These are phyloP conservation scores for Volucella inflata DNA, from an alignment of 2,888 invertebrate species.

Conservation along the genomic window DNA sequence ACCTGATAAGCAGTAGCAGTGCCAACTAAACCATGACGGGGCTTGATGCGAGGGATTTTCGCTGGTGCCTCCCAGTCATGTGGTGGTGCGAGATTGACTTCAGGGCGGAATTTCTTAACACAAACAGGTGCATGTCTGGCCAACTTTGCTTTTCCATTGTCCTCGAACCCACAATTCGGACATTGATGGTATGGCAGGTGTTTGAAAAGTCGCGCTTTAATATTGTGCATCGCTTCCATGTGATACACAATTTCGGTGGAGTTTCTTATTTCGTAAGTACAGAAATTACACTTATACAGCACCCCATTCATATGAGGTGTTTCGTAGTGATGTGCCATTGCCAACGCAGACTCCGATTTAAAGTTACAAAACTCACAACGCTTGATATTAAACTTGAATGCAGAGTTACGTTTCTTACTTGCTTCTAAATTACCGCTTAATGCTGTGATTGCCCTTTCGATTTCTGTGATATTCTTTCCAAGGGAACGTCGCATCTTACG, in stretches of 20 bases:
- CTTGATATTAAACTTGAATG: conserved; percentile 89
- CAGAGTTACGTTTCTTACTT: conserved; percentile 93
- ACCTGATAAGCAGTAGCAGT: conserved; percentile 84
- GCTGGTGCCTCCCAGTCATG: conserved; percentile 97
- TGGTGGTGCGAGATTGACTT: conserved; percentile 93
- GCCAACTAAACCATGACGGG: conserved; percentile 83
- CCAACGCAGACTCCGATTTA: conserved; percentile 93
- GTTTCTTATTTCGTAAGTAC: conserved; percentile 91
- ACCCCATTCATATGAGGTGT: conserved; percentile 96
- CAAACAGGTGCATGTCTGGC: conserved; percentile 94
- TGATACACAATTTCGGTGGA: conserved; percentile 95
- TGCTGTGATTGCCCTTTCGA: conserved; percentile 90
- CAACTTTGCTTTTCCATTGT: conserved; percentile 95
- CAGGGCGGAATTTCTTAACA: conserved; percentile 94
- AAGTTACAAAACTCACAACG: conserved; percentile 95
- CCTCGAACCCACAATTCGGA: conserved; percentile 96
- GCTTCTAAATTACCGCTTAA: conserved; percentile 93
- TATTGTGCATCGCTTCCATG: conserved; percentile 95
- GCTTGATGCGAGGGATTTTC: conserved; percentile 90
- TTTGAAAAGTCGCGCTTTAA: conserved; percentile 92
- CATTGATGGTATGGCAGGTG: conserved; percentile 96
- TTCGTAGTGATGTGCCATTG: conserved; percentile 94
- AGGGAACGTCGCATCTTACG: conserved; percentile 88
- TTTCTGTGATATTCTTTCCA: conserved; percentile 86
- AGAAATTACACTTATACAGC: conserved; percentile 93